Base-by-base conservation (phyloP, 2,797 vertebrate genomes). In the Chloroceryle amazona region DNA sequence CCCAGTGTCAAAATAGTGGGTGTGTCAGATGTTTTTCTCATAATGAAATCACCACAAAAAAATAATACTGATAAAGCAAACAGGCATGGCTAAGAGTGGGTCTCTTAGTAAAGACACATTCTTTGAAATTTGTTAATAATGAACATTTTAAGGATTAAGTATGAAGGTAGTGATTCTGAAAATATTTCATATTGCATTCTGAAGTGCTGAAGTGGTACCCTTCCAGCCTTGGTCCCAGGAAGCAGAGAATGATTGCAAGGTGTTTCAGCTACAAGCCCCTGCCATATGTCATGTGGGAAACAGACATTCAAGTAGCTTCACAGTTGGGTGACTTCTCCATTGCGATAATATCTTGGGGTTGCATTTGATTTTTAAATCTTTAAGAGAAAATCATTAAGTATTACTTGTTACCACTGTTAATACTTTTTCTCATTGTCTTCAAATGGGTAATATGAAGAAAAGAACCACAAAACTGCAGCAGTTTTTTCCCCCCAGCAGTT, bases 301-400 rank as follows among this genome's bases (percentile, higher is more conserved):
- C 9, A 80, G 21, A 33, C 37, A 18, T 60, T 76, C 29, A 7
- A 49, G 6, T 65, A 37, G 51, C 3, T 22, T 73, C 19, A 11
- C 10, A 72, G 16, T 12, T 52, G 7, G 4, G 4, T 71, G 6
- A 4, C 1, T 70, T 6, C 3, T 58, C 17, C 10, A 29, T 3
- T 47, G 13, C 14, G 6, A n/a, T 63, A 21, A 35, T 21, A 2
- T 22, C 26, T 83, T 57, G 9, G 14, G 13, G 14, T 81, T 44
- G 4, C 0, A 2, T 57, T 80, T 80, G 5, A 16, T 61, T 20
- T 52, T 78, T 55, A 90, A 63, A 71, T 63, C 9, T 55, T 82
- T 31, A 15, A 11, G 31, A 86, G 21, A 73, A 81, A 44, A 14
- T 46, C 0, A 35, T 20, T 49, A 63, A 63, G 35, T 29, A 41